Conservation (phyloP, 2,797 vertebrate genomes). For the Varecia variegata region DNA sequence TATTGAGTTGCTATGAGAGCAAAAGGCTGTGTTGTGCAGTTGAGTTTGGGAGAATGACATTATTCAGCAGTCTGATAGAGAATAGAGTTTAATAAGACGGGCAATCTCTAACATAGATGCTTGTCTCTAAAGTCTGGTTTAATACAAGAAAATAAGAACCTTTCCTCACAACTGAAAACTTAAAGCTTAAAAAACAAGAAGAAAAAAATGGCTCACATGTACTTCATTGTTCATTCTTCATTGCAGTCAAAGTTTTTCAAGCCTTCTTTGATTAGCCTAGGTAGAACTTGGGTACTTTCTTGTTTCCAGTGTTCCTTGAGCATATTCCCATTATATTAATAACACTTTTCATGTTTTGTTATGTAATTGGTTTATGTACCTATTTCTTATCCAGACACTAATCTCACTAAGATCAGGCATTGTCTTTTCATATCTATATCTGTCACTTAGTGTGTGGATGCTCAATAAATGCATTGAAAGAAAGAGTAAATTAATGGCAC, state of each 20-base stretch:
- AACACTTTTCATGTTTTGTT: not conserved
- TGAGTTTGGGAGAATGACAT: not conserved
- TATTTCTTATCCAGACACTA: not conserved
- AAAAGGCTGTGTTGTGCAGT: not conserved
- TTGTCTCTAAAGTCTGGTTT: not conserved
- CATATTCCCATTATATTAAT: not conserved
- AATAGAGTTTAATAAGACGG: not conserved
- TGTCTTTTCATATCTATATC: not conserved
- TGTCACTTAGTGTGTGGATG: not conserved
- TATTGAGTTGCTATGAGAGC: not conserved
- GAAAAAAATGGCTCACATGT: not conserved
- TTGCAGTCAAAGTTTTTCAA: not conserved
- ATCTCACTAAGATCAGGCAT: not conserved
- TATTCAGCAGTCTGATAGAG: not conserved
- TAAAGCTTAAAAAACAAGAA: not conserved
- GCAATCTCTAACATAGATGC: not conserved
- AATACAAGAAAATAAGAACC: conserved; percentile 52
- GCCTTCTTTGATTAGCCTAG: not conserved
- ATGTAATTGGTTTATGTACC: not conserved
- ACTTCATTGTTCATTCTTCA: not conserved
- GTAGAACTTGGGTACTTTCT: not conserved
- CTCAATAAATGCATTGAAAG: not conserved
- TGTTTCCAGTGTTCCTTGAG: not conserved
- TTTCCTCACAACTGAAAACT: not conserved
- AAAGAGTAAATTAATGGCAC: not conserved